Base-by-base conservation (phyloP, 2,113 vertebrate genomes). In the Ctenomys sociabilis region DNA sequence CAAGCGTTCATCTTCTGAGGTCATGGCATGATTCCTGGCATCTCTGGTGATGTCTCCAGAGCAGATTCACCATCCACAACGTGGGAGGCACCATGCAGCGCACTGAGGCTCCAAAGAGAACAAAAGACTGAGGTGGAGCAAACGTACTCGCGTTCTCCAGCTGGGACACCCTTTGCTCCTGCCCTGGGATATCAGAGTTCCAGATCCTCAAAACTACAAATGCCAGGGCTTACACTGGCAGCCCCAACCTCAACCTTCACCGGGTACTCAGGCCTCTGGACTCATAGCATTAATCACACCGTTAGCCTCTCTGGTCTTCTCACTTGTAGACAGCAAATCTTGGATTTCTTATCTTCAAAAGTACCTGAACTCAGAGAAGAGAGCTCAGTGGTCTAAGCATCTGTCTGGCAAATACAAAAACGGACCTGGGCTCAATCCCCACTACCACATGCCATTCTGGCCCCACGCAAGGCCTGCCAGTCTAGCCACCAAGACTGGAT, bases 31-130 rank as follows among this genome's bases (percentile, higher is more conserved):
- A 14, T 16, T 32, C 37, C 22, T 54, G 12, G 82, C 7, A 10
- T 61, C 63, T 21, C 5, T 40, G 17, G 5, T 4, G 7, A 4
- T 11, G 24, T 64, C n/a, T 87, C n/a, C 10, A 77, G 37, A 49
- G 17, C 40, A 52, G 24, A 85, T 40, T 35, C 9, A 5, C 35
- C 4, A 2, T 54, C 61, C 49, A 37, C 49, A 43, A 0, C 0
- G 16, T 10, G 3, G 0, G 12, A 0, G 8, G 59, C 37, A 1
- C 2, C 40, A 22, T 43, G 11, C 43, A 63, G 7, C 2, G 32
- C 59, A 30, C 11, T 2, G 10, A 37, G 5, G 61, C 2, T 4
- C 43, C 24, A 5, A 59, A 49, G 19, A 24, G 19, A 43, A 35
- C 19, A n/a, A 12, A 52, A 35, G 40, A 28, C 57, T 26, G 72